Conservation (phyloP, 2,113 vertebrate genomes). For the Oryzias melastigma region DNA sequence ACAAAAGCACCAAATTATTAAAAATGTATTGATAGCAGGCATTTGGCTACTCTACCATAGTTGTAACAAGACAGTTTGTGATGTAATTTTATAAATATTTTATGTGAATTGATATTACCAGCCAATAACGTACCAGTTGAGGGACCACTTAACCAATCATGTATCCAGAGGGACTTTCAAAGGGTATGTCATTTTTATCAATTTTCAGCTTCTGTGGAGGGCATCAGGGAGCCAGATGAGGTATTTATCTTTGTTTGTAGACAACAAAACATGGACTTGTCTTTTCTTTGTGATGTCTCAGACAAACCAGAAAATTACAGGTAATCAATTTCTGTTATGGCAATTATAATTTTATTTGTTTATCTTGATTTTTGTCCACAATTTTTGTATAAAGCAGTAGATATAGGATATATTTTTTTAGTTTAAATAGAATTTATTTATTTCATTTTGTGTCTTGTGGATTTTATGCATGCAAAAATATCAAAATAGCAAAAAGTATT, state of each 20-base stretch:
- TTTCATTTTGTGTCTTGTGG: too few species aligned
- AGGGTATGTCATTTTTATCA: constrained; percentile 68
- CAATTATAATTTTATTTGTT: too few species aligned
- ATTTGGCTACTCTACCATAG: constrained; percentile 30
- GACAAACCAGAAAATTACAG: too few species aligned
- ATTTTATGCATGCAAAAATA: too few species aligned
- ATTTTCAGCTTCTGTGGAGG: constrained; percentile 55
- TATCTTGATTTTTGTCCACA: too few species aligned
- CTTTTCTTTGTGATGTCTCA: too few species aligned
- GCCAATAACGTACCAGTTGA: constrained; percentile 64
- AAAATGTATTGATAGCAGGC: constrained; percentile 57
- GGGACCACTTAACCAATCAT: constrained; percentile 70
- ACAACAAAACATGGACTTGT: constrained; percentile 11
- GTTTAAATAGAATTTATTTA: too few species aligned
- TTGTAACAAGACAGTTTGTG: constrained; percentile 25
- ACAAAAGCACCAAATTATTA: constrained; percentile 39
- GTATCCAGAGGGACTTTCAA: constrained; percentile 61
- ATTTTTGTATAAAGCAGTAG: too few species aligned
- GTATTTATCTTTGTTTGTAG: constrained; percentile 42
- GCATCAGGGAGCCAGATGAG: constrained; percentile 53
- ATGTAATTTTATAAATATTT: constrained; percentile 38
- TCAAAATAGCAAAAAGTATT: too few species aligned
- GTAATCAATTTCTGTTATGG: too few species aligned
- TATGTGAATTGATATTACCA: constrained; percentile 58
- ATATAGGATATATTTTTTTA: too few species aligned